These are phyloP conservation scores for Dryobota labecula DNA, from an alignment of 2,888 invertebrate species.

Conservation along the genomic window DNA sequence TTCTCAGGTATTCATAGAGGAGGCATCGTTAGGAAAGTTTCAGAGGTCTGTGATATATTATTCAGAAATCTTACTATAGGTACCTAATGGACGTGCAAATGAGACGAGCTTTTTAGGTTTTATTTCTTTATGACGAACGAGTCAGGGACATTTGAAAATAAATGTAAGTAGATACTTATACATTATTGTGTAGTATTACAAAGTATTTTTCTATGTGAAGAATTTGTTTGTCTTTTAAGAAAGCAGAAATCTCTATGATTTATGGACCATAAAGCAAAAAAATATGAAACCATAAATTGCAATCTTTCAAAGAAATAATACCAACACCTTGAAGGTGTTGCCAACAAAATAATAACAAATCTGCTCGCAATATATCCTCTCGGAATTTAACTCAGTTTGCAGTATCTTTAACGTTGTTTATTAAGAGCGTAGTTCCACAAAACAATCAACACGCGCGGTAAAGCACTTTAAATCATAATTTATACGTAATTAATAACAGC, in stretches of 20 bases:
- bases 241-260: background rate
- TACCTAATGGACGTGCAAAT: background rate
- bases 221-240: background rate
- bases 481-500: constrained; percentile 70
- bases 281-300: background rate
- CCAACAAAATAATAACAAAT: background rate
- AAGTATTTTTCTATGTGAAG: background rate
- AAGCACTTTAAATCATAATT: constrained; percentile 72
- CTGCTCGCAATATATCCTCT: background rate
- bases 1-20: constrained; percentile 52
- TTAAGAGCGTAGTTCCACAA: constrained; percentile 46
- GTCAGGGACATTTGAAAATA: background rate
- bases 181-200: background rate
- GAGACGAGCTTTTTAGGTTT: background rate
- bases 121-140: background rate
- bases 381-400: constrained; percentile 11
- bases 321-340: background rate
- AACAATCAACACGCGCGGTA: constrained; percentile 59
- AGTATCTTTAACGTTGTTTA: constrained; percentile 28
- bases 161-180: too few species aligned
- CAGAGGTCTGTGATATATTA: constrained; percentile 10
- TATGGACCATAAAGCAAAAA: background rate
- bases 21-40: constrained; percentile 45
- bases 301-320: background rate
- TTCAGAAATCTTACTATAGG: background rate